Base-by-base conservation (phyloP, 1,140 invertebrate species). In the Eriosoma lanigerum region DNA sequence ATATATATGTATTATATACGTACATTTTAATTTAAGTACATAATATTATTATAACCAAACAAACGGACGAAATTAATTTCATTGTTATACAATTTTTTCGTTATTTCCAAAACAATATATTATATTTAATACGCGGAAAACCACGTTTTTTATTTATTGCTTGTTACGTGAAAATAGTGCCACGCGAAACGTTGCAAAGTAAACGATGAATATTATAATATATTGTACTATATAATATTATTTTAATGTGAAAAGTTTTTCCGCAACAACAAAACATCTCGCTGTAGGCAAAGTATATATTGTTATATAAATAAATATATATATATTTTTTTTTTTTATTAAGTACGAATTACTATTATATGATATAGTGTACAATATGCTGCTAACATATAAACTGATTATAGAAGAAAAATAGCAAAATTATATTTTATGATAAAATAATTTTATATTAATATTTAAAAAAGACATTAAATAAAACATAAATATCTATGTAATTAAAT, bases 231-330 rank as follows among this genome's bases (percentile, higher is more conserved):
- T 38, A 38, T 38, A 38, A 38, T 38, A 38, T 38, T 64, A 19
- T 64, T 32, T 64, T 64, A 64, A 64, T 64, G 32, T 64, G 60
- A 64, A 64, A 64, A 64, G 60, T 64, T 64, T 64, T 64, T 38
- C 60, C n/a, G 29, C 60, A n/a, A 4, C 29, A 64, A 38, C 62
- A 3, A 8, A 38, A 48, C 46, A 64, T 26, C 24, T 64, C 29
- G 19, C 12, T 32, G 17, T 38, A 38, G 60, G 19, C n/a, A 64
- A 38, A n/a, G 29, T 64, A 64, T 17, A 64, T 38, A 38, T 38
- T 4, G 32, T 3, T 38, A 38, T 38, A 38, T 4, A 3, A 38
- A 38, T 38, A 38, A 4, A 38, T 38, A 38, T 3, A 8, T 38
- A 38, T 38, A 38, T 8, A n/a, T n/a, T n/a, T n/a, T n/a, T n/a